Percentiles rank a stretch among this genome's conserved stretches.
Evolutionary conservation across 2,113 vertebrate genomes (phyloP).

Genomic region (Megaceryle maxima): DNA sequence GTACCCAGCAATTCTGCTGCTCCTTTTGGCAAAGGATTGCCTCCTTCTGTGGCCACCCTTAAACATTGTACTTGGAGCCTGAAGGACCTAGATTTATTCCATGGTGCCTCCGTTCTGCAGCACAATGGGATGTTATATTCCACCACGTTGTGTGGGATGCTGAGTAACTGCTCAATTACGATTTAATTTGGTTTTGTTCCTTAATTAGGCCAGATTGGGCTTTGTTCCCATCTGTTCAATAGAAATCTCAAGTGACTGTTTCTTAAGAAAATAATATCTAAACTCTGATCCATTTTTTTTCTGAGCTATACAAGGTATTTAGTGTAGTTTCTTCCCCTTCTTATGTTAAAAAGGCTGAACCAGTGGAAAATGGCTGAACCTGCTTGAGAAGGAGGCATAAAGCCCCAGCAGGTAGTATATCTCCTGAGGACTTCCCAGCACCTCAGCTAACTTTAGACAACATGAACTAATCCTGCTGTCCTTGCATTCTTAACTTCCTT

Average conservation of each 20-base stretch:
- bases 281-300: neutral
- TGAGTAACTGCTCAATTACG: neutral
- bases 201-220: slow-evolving; percentile 6
- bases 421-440: neutral
- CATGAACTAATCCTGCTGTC: neutral
- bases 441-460: neutral
- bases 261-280: neutral
- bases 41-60: neutral
- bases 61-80: neutral
- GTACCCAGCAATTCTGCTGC: neutral
- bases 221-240: neutral
- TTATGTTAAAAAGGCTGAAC: neutral
- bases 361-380: neutral
- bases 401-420: neutral
- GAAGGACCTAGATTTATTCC: neutral
- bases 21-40: neutral
- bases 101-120: neutral
- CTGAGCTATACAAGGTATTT: neutral
- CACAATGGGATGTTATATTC: neutral
- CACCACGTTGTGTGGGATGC: neutral
- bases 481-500: neutral
- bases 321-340: neutral
- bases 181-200: neutral
- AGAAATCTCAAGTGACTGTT: neutral
- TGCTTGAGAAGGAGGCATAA: neutral